Evolutionary conservation across 2,888 invertebrate species (phyloP), one percentile per base, ranked within the genome.

Genomic region (Hemithea aestivaria): DNA sequence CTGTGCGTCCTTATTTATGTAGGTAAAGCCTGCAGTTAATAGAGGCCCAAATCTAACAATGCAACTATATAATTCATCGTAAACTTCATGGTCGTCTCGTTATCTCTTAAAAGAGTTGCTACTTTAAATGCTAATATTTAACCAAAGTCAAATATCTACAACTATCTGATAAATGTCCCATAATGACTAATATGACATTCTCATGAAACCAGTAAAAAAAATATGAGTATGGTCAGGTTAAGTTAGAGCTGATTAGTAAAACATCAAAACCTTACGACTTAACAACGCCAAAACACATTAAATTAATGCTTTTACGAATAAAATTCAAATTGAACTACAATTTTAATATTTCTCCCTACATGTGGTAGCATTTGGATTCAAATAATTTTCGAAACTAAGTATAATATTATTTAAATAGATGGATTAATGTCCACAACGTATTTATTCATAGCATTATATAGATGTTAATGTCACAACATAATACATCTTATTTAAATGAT

Each of bases 331-430:
- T 26, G 40, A 37, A 44, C 41, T 41, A 46, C 50, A 34, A 48
- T 48, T 50, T 45, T 46, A 50, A 50, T 48, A 41, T 43, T 41
- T 48, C 46, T 50, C 53, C 39, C 48, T 24, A 35, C 52, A 42
- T 53, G 50, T 48, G 44, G 45, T 46, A 35, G 41, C 48, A 43
- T 49, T 38, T 37, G 41, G 36, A 49, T 45, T 44, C 40, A 42
- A 47, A 49, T 48, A 46, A 45, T 44, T 45, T 49, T 47, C 47
- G 47, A 45, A n/a, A n/a, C n/a, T n/a, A n/a, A n/a, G n/a, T n/a
- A n/a, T n/a, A n/a, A n/a, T n/a, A n/a, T n/a, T 44, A 49, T 52
- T 53, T 47, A 42, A 47, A 51, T 51, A 33, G 16, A 27, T 35
- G 29, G 39, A 44, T 44, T 33, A 39, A 40, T 26, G 39, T 44